Evolutionary conservation across 2,888 invertebrate genomes (phyloP), one percentile per base, ranked within the genome.

Genomic region (Agrochola lota): DNA sequence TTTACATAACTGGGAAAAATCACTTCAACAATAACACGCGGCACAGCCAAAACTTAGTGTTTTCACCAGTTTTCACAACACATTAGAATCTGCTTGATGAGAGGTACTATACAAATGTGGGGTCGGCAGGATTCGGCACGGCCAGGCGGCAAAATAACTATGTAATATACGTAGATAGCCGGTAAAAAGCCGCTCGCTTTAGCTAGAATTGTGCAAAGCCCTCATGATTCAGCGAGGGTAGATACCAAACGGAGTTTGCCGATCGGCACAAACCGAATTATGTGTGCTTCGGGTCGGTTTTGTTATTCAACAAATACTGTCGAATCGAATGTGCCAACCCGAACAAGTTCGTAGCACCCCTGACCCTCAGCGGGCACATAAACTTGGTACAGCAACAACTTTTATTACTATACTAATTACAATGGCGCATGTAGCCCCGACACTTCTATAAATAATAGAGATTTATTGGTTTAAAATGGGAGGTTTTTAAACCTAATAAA

Each of bases 331-430:
- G 26, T 23, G 49, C 12, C 8, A 26, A 30, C 30, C 0, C 30
- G 8, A 68, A 52, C 23, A 4, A 23, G 8, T 67, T 0, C 23
- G 1, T 9, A 35, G 49, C 30, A 52, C 23, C 30, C 49, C 23
- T 52, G 63, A 74, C 68, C 71, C 80, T 71, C 74, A 49, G 5
- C 12, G 70, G 78, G 30, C n/a, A n/a, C 78, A 77, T 80, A 80
- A 80, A 80, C 52, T 40, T 23, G n/a, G 63, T 52, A 71, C 63
- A 74, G 74, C 40, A 49, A 43, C 67, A 68, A 78, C 59, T 83
- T 86, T 87, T 81, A 81, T 69, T 70, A 67, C 66, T 60, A 12
- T 2, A 64, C 74, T 85, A 87, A 87, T 86, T 87, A 78, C 64
- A 74, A 69, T 62, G 63, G 63, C 66, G 40, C 55, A n/a, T 81